Conservation (phyloP, 2,113 vertebrate genomes). For the Syngnathus typhle region DNA sequence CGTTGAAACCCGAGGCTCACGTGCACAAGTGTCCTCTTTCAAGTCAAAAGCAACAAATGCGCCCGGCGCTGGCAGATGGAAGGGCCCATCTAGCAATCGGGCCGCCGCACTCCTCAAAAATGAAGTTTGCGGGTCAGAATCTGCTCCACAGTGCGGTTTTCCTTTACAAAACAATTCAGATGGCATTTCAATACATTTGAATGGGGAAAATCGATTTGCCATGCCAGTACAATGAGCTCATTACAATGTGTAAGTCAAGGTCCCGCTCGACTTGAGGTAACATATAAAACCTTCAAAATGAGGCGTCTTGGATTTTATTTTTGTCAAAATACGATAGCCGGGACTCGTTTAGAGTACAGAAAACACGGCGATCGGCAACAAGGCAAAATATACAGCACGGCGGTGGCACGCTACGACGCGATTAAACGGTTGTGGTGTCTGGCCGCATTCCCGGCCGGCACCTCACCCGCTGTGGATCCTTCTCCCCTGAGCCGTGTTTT, state of each 20-base stretch:
- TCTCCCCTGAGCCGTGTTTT: slow-evolving; percentile 57
- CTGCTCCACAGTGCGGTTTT: too few relatives aligned
- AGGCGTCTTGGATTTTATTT: background rate
- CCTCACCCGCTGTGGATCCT: slow-evolving; percentile 52
- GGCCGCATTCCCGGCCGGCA: slow-evolving; percentile 62
- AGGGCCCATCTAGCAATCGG: too few relatives aligned
- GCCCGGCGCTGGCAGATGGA: too few relatives aligned
- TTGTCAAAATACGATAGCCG: slow-evolving; percentile 11
- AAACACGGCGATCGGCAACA: slow-evolving; percentile 48
- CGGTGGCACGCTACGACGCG: slow-evolving; percentile 62
- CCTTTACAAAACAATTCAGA: too few relatives aligned
- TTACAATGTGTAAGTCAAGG: too few relatives aligned
- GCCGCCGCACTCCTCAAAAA: too few relatives aligned
- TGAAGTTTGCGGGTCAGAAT: too few relatives aligned
- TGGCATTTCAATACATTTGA: too few relatives aligned
- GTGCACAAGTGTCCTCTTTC: slow-evolving; percentile 48
- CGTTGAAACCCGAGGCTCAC: slow-evolving; percentile 60
- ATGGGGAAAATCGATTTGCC: too few relatives aligned
- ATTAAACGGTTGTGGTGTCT: slow-evolving; percentile 70
- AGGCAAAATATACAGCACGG: slow-evolving; percentile 55
- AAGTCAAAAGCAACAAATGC: slow-evolving; percentile 3
- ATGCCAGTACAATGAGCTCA: too few relatives aligned
- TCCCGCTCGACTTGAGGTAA: background rate
- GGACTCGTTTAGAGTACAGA: slow-evolving; percentile 29
- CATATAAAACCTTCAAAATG: background rate